Conservation (phyloP, 2,888 invertebrate species). For the Cheiracanthium punctorium region DNA sequence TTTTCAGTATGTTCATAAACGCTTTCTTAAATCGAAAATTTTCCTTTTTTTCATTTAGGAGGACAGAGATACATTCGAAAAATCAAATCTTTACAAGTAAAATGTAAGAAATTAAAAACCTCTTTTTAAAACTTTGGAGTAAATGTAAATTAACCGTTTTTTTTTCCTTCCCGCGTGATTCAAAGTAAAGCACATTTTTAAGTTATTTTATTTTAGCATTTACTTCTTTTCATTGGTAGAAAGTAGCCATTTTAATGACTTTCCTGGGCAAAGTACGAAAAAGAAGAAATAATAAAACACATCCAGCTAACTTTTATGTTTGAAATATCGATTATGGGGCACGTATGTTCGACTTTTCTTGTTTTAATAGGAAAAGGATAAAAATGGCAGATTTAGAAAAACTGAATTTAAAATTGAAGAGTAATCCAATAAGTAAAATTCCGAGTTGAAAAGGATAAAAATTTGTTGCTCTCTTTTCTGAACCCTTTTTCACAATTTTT, state of each 20-base stretch:
- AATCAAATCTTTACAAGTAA: not conserved
- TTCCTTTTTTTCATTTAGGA: too few relatives aligned
- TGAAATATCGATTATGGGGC: constrained; percentile 55
- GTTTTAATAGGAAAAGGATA: constrained; percentile 64
- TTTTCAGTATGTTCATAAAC: too few relatives aligned
- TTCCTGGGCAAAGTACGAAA: constrained; percentile 25
- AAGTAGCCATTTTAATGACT: constrained; percentile 50
- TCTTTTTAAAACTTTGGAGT: not conserved
- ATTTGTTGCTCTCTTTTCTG: not conserved
- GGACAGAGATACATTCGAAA: too few relatives aligned
- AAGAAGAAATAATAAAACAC: not conserved
- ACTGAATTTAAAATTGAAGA: constrained; percentile 65
- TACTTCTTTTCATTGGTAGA: constrained; percentile 34
- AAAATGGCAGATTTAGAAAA: constrained; percentile 18
- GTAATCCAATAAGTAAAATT: constrained; percentile 65
- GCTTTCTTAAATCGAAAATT: constrained; percentile 24
- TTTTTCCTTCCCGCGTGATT: not conserved
- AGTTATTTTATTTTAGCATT: constrained; percentile 52
- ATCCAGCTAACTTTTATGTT: constrained; percentile 31
- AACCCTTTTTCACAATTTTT: constrained; percentile 22
- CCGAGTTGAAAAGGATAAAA: constrained; percentile 31
- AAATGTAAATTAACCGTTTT: constrained; percentile 51
- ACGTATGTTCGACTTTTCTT: constrained; percentile 34
- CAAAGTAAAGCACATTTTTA: not conserved
- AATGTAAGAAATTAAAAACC: not conserved